Evolutionary conservation across 2,113 vertebrate species (phyloP).

Genomic region (human): DNA sequence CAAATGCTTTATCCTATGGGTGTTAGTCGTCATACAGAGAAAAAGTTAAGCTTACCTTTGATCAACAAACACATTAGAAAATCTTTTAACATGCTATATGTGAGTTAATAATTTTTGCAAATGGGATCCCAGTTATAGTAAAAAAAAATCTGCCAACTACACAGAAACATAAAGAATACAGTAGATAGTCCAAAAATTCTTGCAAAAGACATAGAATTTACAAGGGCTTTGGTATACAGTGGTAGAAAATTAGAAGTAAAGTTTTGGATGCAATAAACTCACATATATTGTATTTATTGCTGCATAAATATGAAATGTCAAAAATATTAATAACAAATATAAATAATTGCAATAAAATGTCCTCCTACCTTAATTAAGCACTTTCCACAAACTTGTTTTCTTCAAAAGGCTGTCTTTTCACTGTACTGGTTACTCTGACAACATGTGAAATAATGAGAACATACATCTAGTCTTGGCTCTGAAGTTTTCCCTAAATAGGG

Average conservation of each 20-base stretch:
- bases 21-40: background rate
- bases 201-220: conserved; percentile 27
- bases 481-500: conserved; percentile 42
- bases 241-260: conserved; percentile 53
- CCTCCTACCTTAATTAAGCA: background rate
- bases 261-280: background rate
- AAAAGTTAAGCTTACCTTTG: background rate
- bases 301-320: conserved; percentile 24
- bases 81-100: background rate
- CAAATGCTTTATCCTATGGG: background rate
- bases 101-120: background rate
- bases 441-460: conserved; percentile 48
- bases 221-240: background rate
- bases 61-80: background rate
- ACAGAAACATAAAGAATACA: conserved; percentile 6
- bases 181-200: background rate
- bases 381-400: conserved; percentile 34
- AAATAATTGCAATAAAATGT: conserved; percentile 2
- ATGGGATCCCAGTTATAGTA: background rate
- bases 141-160: conserved; percentile 34
- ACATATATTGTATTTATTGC: conserved; percentile 42
- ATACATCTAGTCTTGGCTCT: conserved; percentile 43
- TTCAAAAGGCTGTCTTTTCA: conserved; percentile 39
- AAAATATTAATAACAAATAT: conserved; percentile 36
- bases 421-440: conserved; percentile 54